These are phyloP conservation scores for Spilosoma lubricipeda DNA, from an alignment of 2,888 invertebrate genomes.

Conservation along the genomic window DNA sequence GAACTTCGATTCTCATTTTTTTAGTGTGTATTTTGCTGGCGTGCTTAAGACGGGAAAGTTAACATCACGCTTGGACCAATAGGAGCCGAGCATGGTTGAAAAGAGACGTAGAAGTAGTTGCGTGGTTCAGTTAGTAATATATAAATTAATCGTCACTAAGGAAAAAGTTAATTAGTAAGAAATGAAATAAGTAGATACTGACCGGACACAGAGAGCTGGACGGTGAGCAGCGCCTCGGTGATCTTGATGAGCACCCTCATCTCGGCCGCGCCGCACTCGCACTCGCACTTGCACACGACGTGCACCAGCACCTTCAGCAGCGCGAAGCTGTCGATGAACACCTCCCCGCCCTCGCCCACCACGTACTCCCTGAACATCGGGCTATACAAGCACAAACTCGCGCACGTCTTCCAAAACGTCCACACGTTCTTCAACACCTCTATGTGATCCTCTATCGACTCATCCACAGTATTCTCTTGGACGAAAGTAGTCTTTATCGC, in stretches of 20 bases:
- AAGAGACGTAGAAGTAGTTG: too few relatives aligned
- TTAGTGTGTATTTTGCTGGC: too few relatives aligned
- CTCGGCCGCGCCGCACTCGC: constrained; percentile 56
- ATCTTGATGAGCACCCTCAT: constrained; percentile 70
- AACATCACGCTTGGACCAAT: too few relatives aligned
- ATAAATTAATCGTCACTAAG: too few relatives aligned
- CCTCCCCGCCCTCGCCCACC: constrained; percentile 61
- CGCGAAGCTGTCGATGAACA: constrained; percentile 72
- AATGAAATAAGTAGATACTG: constrained; percentile 39
- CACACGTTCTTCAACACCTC: constrained; percentile 75
- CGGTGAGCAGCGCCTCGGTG: constrained; percentile 77
- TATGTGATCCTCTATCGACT: constrained; percentile 60
- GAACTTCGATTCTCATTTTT: too few relatives aligned
- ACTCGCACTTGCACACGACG: constrained; percentile 55
- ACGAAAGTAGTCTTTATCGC: constrained; percentile 51
- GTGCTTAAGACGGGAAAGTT: too few relatives aligned
- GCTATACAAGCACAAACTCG: constrained; percentile 83
- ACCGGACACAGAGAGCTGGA: constrained; percentile 80
- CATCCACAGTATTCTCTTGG: constrained; percentile 53
- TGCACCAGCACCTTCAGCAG: constrained; percentile 73
- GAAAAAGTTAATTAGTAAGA: too few relatives aligned
- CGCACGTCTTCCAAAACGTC: constrained; percentile 84
- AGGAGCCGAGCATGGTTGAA: too few relatives aligned
- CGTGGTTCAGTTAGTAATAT: too few relatives aligned
- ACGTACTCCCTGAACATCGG: constrained; percentile 83